Evolutionary conservation across 2,888 invertebrate genomes (phyloP), one percentile per base, ranked within the genome.

Genomic region (Trachelus tabidus): DNA sequence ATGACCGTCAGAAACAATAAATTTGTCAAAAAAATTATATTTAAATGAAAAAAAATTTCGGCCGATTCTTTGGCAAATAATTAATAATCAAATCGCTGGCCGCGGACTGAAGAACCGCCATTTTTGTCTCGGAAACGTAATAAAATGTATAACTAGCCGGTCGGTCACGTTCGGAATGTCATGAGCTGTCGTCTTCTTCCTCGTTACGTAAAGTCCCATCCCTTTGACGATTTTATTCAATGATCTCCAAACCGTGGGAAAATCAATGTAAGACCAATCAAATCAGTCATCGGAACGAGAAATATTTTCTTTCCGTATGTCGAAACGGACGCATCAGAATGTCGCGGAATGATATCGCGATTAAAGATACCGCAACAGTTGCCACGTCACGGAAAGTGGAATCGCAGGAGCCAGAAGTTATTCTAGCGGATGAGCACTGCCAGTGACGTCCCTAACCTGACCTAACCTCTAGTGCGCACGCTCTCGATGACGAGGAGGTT

Each of bases 401-500:
- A 82, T 56, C 23, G 56, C 56, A 56, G 56, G 9, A 56, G 81
- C 73, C 74, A 75, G 34, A 74, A 80, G 81, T 80, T 82, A 83
- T 84, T 83, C 80, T 81, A 81, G 81, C 82, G 81, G 81, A 81
- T 81, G 83, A 83, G 82, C 80, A 71, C 78, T 79, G 80, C 76
- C 81, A 34, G 83, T 85, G 85, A 86, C 83, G 85, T 85, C 83
- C 84, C 85, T 86, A 87, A 85, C 86, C 85, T 83, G 83, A 80
- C 81, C 80, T 80, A 81, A 82, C 84, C 73, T 40, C 75, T 11
- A 73, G 79, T 83, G 85, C 85, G 87, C 87, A 85, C 85, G 87
- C 84, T 85, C 84, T 76, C 86, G 81, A 84, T 87, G 87, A 85
- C 89, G 87, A 86, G 85, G 80, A 76, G 73, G 74, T 74, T 79